Conservation (phyloP, 2,113 vertebrate species). For the Spea bombifrons region DNA sequence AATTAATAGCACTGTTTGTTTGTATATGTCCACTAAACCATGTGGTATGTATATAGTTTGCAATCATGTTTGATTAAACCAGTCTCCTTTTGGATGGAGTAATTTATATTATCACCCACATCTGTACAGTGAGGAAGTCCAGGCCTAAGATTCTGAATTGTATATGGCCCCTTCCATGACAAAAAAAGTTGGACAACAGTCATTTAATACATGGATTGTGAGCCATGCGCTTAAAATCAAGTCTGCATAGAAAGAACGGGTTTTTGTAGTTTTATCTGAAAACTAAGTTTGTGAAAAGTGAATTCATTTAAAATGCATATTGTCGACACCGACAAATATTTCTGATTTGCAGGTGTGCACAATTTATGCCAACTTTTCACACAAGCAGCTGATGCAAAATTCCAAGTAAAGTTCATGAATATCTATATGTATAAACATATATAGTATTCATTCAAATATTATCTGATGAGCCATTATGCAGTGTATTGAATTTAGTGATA, state of each 20-base stretch:
- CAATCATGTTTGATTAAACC: neutral
- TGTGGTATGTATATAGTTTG: neutral
- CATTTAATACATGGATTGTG: no score
- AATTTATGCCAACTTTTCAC: conserved; percentile 28
- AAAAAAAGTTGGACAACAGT: no score
- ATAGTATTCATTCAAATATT: conserved; percentile 41
- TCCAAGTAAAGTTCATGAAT: conserved; percentile 28
- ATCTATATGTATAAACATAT: conserved; percentile 40
- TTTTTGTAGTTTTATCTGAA: neutral
- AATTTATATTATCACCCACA: neutral
- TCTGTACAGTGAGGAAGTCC: neutral
- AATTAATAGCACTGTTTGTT: neutral
- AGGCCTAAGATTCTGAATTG: neutral
- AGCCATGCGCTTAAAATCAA: no score
- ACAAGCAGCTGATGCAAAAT: conserved; percentile 34
- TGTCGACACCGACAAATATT: conserved; percentile 17
- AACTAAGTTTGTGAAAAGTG: neutral
- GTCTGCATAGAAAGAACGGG: no score
- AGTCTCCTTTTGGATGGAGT: neutral
- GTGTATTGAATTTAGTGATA: conserved; percentile 38
- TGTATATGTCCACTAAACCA: neutral
- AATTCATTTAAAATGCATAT: neutral
- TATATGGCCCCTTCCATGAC: no score
- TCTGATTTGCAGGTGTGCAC: conserved; percentile 43
- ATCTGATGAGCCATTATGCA: conserved; percentile 46